These are phyloP conservation scores for Ceratoteleas bidentatus DNA, from an alignment of 1,140 invertebrate species.

Conservation along the genomic window DNA sequence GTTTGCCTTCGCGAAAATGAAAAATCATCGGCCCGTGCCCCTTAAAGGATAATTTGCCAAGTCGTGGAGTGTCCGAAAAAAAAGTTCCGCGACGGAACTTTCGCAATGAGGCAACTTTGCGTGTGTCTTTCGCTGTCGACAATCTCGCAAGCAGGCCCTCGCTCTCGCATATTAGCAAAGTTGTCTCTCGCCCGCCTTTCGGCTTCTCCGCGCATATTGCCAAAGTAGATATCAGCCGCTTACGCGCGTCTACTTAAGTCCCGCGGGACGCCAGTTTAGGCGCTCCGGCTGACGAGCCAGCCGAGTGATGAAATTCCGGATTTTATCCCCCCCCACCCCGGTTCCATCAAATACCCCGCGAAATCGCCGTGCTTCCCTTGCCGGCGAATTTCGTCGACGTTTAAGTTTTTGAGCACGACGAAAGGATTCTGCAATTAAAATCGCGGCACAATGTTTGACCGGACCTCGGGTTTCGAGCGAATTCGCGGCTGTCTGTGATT, in stretches of 20 bases:
- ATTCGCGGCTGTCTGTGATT: neutral
- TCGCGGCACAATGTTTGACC: too few relatives aligned
- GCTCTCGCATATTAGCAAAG: slow-evolving; percentile 69
- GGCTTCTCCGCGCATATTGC: neutral
- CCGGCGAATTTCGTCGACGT: too few relatives aligned
- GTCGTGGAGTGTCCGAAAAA: slow-evolving; percentile 48
- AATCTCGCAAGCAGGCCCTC: slow-evolving; percentile 64
- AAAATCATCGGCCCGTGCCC: slow-evolving; percentile 37
- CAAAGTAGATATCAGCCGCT: neutral
- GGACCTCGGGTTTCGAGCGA: slow-evolving; percentile 2
- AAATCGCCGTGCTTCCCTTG: too few relatives aligned
- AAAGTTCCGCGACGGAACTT: slow-evolving; percentile 47
- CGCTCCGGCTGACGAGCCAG: too few relatives aligned
- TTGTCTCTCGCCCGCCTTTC: slow-evolving; percentile 64
- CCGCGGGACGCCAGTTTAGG: too few relatives aligned
- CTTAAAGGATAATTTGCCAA: slow-evolving; percentile 70
- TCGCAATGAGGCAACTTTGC: slow-evolving; percentile 69
- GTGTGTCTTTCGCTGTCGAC: slow-evolving; percentile 69
- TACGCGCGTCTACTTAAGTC: neutral
- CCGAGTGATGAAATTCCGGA: too few relatives aligned
- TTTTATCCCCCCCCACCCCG: too few relatives aligned
- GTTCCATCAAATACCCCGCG: too few relatives aligned
- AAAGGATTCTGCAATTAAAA: too few relatives aligned
- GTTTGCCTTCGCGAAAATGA: neutral
- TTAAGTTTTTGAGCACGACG: too few relatives aligned